Percentiles rank a stretch among this genome's conserved stretches.
Evolutionary conservation across 2,888 invertebrate species (phyloP).

Genomic region (Rambutsinella grinnellia): DNA sequence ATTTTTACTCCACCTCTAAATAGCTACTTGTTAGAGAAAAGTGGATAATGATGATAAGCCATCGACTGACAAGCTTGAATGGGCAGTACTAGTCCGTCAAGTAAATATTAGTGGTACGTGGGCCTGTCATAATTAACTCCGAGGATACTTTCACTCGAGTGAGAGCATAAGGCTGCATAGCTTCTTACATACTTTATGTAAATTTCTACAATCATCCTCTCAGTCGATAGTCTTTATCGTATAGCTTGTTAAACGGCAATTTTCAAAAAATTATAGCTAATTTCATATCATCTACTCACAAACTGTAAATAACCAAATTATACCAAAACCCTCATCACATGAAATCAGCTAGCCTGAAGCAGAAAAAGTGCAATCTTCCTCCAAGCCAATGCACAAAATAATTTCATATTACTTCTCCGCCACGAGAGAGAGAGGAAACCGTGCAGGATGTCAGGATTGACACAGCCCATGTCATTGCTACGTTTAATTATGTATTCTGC

Average conservation of each 20-base stretch:
- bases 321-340: neutral
- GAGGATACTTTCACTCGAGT: conserved; percentile 27
- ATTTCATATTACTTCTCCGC: no score
- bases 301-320: no score
- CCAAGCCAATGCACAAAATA: no score
- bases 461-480: no score
- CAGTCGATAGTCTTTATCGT: neutral
- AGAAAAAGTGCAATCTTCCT: neutral
- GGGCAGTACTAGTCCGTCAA: no score
- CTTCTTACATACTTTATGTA: no score
- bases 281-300: neutral
- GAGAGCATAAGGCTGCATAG: no score
- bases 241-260: neutral
- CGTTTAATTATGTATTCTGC: no score
- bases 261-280: neutral
- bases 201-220: conserved; percentile 6
- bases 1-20: neutral
- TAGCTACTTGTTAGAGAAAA: neutral
- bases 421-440: no score
- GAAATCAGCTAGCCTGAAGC: neutral
- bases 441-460: no score
- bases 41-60: neutral
- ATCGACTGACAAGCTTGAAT: neutral
- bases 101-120: conserved; percentile 5
- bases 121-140: neutral